Conservation (phyloP, 2,113 vertebrate genomes). For the Elaphurus davidianus region DNA sequence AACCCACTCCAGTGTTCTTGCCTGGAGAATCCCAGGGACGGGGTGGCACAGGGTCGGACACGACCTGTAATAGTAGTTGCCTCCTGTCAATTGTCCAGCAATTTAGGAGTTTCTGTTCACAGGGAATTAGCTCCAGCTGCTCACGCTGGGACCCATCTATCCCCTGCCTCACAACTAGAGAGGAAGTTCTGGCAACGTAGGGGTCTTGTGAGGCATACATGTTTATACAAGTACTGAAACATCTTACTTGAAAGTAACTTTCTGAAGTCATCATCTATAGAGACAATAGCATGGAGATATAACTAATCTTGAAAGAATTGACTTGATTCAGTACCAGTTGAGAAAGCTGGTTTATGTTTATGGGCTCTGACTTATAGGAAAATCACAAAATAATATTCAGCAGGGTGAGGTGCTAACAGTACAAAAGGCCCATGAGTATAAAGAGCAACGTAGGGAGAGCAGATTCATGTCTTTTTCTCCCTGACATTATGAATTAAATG, state of each 20-base stretch:
- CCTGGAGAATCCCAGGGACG: too few species aligned
- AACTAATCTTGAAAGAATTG: not conserved
- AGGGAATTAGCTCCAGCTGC: not conserved
- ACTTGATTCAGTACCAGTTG: not conserved
- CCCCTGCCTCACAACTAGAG: not conserved
- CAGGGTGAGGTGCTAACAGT: not conserved
- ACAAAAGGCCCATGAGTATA: not conserved
- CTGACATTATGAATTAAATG: not conserved
- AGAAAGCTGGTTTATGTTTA: not conserved
- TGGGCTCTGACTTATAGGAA: not conserved
- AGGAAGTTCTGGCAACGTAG: not conserved
- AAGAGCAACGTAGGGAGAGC: not conserved
- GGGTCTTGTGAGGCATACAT: not conserved
- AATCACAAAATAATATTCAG: not conserved
- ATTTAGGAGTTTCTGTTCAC: not conserved
- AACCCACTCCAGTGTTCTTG: too few species aligned
- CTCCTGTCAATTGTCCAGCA: not conserved
- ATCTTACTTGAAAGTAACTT: not conserved
- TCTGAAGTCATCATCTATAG: not conserved
- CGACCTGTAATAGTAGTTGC: too few species aligned
- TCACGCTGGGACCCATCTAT: not conserved
- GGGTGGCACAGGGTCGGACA: too few species aligned
- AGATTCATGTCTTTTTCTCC: not conserved
- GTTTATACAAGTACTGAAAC: not conserved
- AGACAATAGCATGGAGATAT: not conserved